Base-by-base conservation (phyloP, 2,888 invertebrate species). In the Coenonympha glycerion region DNA sequence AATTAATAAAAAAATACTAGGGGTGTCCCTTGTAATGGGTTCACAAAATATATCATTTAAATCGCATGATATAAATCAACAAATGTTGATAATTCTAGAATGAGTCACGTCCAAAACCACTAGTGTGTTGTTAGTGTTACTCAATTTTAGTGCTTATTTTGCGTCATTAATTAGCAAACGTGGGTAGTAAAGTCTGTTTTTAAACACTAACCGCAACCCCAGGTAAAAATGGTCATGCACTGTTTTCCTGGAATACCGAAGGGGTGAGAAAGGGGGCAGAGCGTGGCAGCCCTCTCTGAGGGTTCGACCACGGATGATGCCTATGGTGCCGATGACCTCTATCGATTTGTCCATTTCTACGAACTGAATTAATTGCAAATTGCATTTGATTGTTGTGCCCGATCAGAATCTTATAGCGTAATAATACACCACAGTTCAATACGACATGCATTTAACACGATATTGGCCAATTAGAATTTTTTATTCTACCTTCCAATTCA, bases 251-350 rank as follows among this genome's bases (percentile, higher is more conserved):
- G 79, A 81, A 82, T 76, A 70, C 68, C 69, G 69, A 72, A 73
- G 72, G 76, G 73, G 72, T 64, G 70, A 69, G 67, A 68, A 66
- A 65, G 66, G 73, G 71, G 74, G 73, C 63, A 73, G 76, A 79
- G 78, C 78, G 74, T 76, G 72, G 74, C 75, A 70, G 73, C 80
- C 81, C 79, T 80, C 69, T 60, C 68, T 70, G 73, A 80, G 83
- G 83, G 85, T 76, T 78, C 75, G 65, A 78, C 73, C 78, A 75
- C 75, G 66, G 73, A 76, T 78, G 79, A 75, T 79, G 76, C 71
- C 76, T 79, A 77, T 79, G 71, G 83, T 84, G 86, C 74, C 86
- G 80, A 85, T 85, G 85, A 85, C 85, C 86, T 39, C 66, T 82
- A 85, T 86, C 82, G 86, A 86, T 86, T 85, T 63, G 69, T 66